Base-by-base conservation (phyloP, 2,888 invertebrate species). In the Perdita meconis region DNA sequence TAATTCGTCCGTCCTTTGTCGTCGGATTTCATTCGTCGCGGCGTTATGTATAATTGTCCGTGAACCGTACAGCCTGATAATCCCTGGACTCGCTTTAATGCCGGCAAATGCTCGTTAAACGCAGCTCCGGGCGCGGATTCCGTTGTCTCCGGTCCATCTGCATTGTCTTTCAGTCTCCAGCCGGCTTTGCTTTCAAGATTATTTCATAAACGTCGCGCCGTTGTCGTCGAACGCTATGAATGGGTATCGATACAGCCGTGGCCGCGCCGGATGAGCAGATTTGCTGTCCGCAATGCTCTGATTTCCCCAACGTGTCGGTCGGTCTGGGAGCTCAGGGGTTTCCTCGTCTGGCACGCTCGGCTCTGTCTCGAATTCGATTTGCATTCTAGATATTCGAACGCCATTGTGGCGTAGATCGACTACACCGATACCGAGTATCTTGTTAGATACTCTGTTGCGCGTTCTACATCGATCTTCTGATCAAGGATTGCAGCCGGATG, bases 191-290 rank as follows among this genome's bases (percentile, higher is more conserved):
- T 16, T 47, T 10, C 19, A 10, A 47, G 47, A 8, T 19, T 16
- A 22, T 19, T 47, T 47, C 47, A 47, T 47, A 47, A 47, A 47
- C 19, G 16, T 19, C 19, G 22, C 19, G 47, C 16, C 19, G 0
- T 19, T 47, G 22, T 19, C 19, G 47, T 19, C 19, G 10, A 10
- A 3, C 0, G 75, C 79, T 82, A 86, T 85, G 87, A 88, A 87
- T 88, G 84, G 84, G 86, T 86, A 85, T 83, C 73, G 82, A 63
- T 53, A 64, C 59, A 61, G 51, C 61, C 64, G 80, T 40, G 8
- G 72, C 60, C 83, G 82, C 83, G 82, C 68, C 83, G 83, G 82
- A 84, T 71, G 80, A 80, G 72, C 75, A 65, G 81, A 83, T 86
- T 87, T 83, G 77, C 77, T 64, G 78, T 67, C 75, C 55, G 73